Evolutionary conservation across 2,888 invertebrate genomes (phyloP), one percentile per base, ranked within the genome.

Genomic region (Punctoribates punctum): DNA sequence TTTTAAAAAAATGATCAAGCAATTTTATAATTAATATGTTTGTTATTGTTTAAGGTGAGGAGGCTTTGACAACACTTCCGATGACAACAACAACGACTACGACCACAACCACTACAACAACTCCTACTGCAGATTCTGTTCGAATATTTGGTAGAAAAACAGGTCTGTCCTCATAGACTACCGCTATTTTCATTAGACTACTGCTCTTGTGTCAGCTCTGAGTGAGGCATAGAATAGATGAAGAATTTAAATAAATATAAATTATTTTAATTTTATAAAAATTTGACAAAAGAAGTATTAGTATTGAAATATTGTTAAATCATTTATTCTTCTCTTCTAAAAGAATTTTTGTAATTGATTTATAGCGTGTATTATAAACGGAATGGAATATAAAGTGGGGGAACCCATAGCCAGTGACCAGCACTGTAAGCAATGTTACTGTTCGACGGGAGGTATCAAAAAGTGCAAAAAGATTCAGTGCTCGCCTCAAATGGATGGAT

Each of bases 401-500:
- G 89, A 89, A 80, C 84, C 86, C 81, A 88, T 90, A 81, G 88
- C 89, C 13, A 88, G 89, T 3, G 86, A 88, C 62, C 86, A 87
- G 46, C 88, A 89, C 17, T 90, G 90, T 83, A 88, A 90, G 84
- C 86, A 86, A 79, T 90, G 90, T 84, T 84, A 85, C 80, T 90
- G 90, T 83, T 83, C 76, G 1, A 29, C 25, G 8, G 74, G 73
- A 11, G 78, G 78, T 20, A 54, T 67, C 15, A 73, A 76, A 23
- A 42, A 57, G 13, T 94, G 93, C 83, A 90, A 90, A 79, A 89
- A 90, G 5, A 86, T 91, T 77, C 88, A 89, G 25, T 93, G 93
- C 82, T 89, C 91, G 0, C 90, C 91, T 0, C 87, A 90, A 0
- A 86, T 91, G 46, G 87, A 89, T 79, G 91, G 67, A 25, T 94